These are phyloP conservation scores for Cottus gobio DNA, from an alignment of 2,113 vertebrate species.

Conservation along the genomic window DNA sequence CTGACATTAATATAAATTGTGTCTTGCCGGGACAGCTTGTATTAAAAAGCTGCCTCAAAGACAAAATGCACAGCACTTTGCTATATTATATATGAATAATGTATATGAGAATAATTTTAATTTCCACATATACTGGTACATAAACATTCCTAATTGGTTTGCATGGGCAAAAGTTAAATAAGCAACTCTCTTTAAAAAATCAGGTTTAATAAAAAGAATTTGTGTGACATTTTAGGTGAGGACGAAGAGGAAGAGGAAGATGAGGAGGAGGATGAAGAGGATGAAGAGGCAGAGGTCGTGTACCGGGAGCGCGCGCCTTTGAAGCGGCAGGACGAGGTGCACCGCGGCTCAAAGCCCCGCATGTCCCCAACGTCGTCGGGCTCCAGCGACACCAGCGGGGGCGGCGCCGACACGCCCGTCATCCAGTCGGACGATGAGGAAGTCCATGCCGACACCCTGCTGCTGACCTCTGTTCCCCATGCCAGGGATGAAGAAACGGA, in stretches of 20 bases:
- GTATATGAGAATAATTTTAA: too few relatives aligned
- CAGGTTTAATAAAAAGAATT: neutral
- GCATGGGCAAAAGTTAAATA: neutral
- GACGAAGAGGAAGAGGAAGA: conserved; percentile 63
- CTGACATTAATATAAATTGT: neutral
- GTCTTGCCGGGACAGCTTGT: neutral
- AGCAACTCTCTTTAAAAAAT: neutral
- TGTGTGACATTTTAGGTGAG: conserved; percentile 4
- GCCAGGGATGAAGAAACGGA: conserved; percentile 74
- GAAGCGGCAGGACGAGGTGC: conserved; percentile 64
- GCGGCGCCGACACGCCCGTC: conserved; percentile 87
- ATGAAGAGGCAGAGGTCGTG: conserved; percentile 74
- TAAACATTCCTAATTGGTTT: neutral
- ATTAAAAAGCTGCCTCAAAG: too few relatives aligned
- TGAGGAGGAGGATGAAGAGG: conserved; percentile 62
- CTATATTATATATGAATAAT: too few relatives aligned
- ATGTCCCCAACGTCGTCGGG: conserved; percentile 88
- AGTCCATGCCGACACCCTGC: conserved; percentile 83
- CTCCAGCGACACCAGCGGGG: conserved; percentile 86
- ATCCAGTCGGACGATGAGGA: conserved; percentile 92
- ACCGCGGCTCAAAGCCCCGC: conserved; percentile 81
- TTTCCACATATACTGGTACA: too few relatives aligned
- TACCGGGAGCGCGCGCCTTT: conserved; percentile 80
- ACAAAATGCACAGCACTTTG: too few relatives aligned
- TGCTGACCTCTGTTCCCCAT: conserved; percentile 74